Percentiles rank a stretch among this genome's conserved stretches.
phyloP scores from a whole-genome alignment of 2,113 vertebrate species.

The Gobio gobio region DNA sequence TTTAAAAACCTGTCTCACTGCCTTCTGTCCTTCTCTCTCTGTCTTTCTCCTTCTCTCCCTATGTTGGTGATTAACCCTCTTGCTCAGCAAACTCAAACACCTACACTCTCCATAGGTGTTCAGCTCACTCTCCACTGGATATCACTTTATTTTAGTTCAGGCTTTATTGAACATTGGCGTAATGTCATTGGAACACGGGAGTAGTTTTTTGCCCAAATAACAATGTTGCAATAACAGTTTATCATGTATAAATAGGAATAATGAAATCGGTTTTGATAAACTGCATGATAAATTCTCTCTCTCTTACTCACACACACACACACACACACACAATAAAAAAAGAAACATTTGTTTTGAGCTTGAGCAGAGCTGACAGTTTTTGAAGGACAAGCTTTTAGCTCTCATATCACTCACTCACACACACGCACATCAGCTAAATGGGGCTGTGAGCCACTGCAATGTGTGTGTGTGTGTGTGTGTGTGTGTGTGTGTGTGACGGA shows the following conservation, averaged over 20 bases:
- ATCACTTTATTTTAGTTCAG: slow-evolving; percentile 32
- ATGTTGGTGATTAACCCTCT: neutral
- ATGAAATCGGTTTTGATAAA: slow-evolving; percentile 7
- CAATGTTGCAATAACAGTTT: neutral
- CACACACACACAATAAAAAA: neutral
- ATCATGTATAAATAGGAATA: neutral
- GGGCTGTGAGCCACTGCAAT: slow-evolving; percentile 33
- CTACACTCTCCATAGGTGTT: slow-evolving; percentile 23
- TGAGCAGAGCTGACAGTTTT: slow-evolving; percentile 54
- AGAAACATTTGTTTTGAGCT: slow-evolving; percentile 47
- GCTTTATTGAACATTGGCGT: slow-evolving; percentile 20
- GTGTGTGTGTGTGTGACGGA: slow-evolving; percentile 26
- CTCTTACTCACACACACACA: neutral
- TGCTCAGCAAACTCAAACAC: slow-evolving; percentile 25
- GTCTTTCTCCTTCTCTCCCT: slow-evolving; percentile 6
- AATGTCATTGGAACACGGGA: slow-evolving; percentile 6
- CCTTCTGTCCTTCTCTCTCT: neutral
- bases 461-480: slow-evolving; percentile 36
- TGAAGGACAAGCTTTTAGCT: slow-evolving; percentile 63
- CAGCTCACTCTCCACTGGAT: slow-evolving; percentile 14
- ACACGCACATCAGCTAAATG: slow-evolving; percentile 50
- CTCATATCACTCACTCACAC: slow-evolving; percentile 55
- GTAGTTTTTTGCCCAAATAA: neutral
- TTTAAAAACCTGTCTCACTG: slow-evolving; percentile 10
- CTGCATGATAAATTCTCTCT: slow-evolving; percentile 5